These are phyloP conservation scores for Xyliphius kryptos DNA, from an alignment of 2,113 vertebrate genomes.

Conservation along the genomic window DNA sequence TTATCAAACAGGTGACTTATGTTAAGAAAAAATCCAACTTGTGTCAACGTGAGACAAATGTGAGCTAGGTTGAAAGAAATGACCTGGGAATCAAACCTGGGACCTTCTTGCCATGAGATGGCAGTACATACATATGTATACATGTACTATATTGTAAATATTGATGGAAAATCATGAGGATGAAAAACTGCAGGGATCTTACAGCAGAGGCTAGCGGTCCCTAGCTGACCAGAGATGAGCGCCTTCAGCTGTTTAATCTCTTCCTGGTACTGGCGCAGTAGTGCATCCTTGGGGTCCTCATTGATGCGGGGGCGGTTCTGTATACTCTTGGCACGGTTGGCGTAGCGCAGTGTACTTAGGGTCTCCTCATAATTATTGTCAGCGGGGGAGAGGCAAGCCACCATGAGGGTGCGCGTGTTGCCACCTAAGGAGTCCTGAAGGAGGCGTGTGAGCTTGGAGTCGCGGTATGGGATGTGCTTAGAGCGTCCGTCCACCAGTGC, in stretches of 20 bases:
- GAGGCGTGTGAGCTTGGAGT: conserved; percentile 84
- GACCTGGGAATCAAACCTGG: no score
- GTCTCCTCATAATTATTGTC: conserved; percentile 82
- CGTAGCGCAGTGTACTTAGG: conserved; percentile 77
- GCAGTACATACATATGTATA: no score
- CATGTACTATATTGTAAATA: no score
- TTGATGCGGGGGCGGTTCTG: conserved; percentile 82
- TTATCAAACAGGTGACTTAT: no score
- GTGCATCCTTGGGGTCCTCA: conserved; percentile 83
- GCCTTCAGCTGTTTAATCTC: conserved; percentile 76
- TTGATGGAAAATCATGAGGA: no score
- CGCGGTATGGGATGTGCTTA: conserved; percentile 77
- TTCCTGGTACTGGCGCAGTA: conserved; percentile 81
- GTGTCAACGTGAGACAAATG: no score
- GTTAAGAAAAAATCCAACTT: no score
- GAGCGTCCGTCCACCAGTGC: conserved; percentile 78
- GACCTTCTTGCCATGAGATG: no score
- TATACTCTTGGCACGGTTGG: conserved; percentile 80
- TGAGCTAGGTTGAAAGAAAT: no score
- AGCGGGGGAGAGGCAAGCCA: conserved; percentile 78
- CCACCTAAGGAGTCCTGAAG: conserved; percentile 87
- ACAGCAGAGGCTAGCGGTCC: conserved; percentile 54
- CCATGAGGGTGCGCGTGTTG: conserved; percentile 84
- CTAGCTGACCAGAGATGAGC: conserved; percentile 69
- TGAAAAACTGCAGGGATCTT: conserved; percentile 25